Base-by-base conservation (phyloP, 1,140 invertebrate species). In the Yoshiicerus persimilis region DNA sequence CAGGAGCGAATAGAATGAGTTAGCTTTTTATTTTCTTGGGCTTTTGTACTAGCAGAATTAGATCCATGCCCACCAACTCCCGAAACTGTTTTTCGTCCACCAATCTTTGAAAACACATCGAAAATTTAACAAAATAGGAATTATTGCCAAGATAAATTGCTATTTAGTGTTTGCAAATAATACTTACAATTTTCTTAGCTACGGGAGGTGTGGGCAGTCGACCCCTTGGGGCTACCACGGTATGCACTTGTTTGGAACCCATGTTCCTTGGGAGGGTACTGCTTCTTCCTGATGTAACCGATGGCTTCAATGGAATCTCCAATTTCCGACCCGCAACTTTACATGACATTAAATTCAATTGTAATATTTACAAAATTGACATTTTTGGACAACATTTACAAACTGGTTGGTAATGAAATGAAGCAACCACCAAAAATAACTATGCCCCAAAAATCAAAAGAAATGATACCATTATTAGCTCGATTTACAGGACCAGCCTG, bases 221-320 rank as follows among this genome's bases (percentile, higher is more conserved):
- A 13, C 89, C 89, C 66, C 84, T 84, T 16, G 70, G 66, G 25
- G 39, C 30, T 34, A 62, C 64, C 27, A 27, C 64, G 56, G 87
- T 25, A 36, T 64, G 56, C n/a, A 87, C 66, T 20, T 32, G 93
- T 20, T 95, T 95, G 4, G 96, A 95, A 23, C 96, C 96, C 95
- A 97, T 96, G 66, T 95, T 96, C 56, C 96, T 93, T 0, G 96
- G 96, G 77, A 97, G 92, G 11, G 96, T 97, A 93, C 96, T 96
- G 88, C 96, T 96, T 92, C 97, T 97, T 20, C 89, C 87, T 2
- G 87, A 70, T 38, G 89, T 20, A 34, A 87, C 70, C 0, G 85
- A 11, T 20, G 85, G 83, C 66, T 84, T 86, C 4, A 80, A 62
- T 10, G 89, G 84, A 47, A 89, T 41, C 20, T 89, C 89, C 27